Base-by-base conservation (phyloP, 2,888 invertebrate species). In the Nemoura dubitans region DNA sequence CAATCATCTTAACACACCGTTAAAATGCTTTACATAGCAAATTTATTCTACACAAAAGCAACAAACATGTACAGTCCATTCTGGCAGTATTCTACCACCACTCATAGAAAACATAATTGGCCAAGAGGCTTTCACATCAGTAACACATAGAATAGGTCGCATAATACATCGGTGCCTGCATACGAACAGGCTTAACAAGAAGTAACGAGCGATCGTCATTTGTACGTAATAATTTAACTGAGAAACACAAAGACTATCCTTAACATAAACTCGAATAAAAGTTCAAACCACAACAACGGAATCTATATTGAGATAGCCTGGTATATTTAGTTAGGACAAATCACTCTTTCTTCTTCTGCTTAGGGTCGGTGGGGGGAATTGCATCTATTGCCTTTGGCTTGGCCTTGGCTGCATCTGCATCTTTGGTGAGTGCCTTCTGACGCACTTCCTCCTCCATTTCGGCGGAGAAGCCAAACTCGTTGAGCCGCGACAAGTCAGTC, bases 381-480 rank as follows among this genome's bases (percentile, higher is more conserved):
- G 83, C 42, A 6, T 21, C 29, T 16, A 83, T 10, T 16, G 42
- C 21, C 21, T 30, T 21, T 0, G 42, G 25, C 5, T 14, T 27
- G n/a, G 76, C 3, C 10, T 14, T 76, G 59, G 59, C 76, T 14
- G 7, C 28, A 76, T 26, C 25, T 28, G 84, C 27, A 29, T 16
- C 29, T 29, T 59, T 26, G 28, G 28, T 59, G 25, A 59, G 28
- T 26, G 84, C 84, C 26, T 84, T 76, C 59, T 43, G 84, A 0
- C n/a, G 10, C 1, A 59, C 87, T 21, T 88, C 93, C 82, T 94
- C 93, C 89, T 96, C 95, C 96, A 97, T 97, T 91, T 98, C 98
- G 77, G 96, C 98, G 78, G 97, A 97, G 91, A 97, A 98, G n/a
- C 99, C 99, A 93, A 98, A 99, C 91, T 99, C 99, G 92, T 99